Evolutionary conservation across 2,797 vertebrate species (phyloP).

Genomic region (Danionella dracula): DNA sequence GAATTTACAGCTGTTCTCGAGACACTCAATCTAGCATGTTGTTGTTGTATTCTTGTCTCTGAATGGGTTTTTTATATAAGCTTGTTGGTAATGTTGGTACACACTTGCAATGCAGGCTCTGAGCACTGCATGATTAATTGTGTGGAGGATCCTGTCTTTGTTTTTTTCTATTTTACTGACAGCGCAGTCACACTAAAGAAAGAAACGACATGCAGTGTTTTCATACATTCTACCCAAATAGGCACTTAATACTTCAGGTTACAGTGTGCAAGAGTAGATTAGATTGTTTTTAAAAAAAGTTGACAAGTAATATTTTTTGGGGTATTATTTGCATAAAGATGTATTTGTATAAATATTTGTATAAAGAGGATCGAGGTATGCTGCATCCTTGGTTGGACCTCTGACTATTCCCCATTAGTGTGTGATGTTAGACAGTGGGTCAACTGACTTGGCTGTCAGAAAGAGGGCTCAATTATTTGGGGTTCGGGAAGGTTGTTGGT

Average conservation of each 20-base stretch:
- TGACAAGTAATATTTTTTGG: too few species aligned
- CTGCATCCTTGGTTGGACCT: too few species aligned
- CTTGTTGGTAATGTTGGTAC: neutral
- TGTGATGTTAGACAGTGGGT: too few species aligned
- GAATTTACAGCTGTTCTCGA: neutral
- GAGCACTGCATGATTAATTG: constrained; percentile 24
- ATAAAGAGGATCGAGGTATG: too few species aligned
- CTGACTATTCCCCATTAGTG: too few species aligned
- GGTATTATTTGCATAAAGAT: too few species aligned
- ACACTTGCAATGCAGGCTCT: neutral
- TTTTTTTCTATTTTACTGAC: neutral
- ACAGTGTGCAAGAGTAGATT: neutral
- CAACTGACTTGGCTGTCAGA: too few species aligned
- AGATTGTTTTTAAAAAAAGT: too few species aligned
- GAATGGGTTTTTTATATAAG: neutral
- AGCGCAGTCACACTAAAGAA: neutral
- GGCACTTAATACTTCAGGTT: constrained; percentile 32
- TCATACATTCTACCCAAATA: constrained; percentile 5
- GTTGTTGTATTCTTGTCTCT: neutral
- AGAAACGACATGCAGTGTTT: neutral
- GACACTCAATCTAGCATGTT: neutral
- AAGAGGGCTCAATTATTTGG: too few species aligned
- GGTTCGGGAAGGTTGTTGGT: too few species aligned
- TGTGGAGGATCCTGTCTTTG: neutral
- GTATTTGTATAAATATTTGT: too few species aligned